phyloP scores from a whole-genome alignment of 2,113 vertebrate species.

The Tragulus kanchil region DNA sequence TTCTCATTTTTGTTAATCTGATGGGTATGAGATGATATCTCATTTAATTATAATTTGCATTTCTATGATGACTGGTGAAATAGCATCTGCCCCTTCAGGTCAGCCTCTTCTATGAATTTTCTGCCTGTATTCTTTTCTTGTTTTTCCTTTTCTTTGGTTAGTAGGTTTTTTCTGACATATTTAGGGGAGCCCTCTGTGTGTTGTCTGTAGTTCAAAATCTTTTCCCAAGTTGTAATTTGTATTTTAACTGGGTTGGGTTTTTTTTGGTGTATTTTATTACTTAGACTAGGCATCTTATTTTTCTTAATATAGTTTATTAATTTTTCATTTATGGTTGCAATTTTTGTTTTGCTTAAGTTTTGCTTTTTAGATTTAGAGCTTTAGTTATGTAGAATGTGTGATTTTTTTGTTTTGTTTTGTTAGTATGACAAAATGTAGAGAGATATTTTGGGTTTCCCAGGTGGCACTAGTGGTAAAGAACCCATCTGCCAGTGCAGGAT shows the following conservation, averaged over 20 bases:
- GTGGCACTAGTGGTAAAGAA: background rate
- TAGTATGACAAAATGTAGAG: background rate
- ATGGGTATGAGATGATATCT: background rate
- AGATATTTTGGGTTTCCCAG: background rate
- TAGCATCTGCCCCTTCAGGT: background rate
- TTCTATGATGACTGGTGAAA: background rate
- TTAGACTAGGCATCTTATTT: background rate
- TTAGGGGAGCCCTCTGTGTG: background rate
- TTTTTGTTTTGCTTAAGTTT: constrained; percentile 39
- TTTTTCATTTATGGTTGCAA: constrained; percentile 33
- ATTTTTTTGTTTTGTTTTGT: background rate
- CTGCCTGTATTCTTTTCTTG: background rate
- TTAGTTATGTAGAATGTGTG: background rate
- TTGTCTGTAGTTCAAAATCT: background rate
- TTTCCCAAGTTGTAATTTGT: constrained; percentile 45
- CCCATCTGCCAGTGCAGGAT: background rate
- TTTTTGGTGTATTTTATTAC: background rate
- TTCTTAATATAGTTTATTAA: background rate
- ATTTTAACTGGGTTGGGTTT: background rate
- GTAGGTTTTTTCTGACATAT: constrained; percentile 1
- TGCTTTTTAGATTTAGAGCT: background rate
- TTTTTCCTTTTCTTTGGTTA: too few relatives aligned
- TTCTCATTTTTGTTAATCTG: background rate
- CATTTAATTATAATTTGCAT: constrained; percentile 27
- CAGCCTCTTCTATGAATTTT: background rate